These are phyloP conservation scores for Coptotermes formosanus DNA, from an alignment of 1,140 invertebrate genomes.

Conservation along the genomic window DNA sequence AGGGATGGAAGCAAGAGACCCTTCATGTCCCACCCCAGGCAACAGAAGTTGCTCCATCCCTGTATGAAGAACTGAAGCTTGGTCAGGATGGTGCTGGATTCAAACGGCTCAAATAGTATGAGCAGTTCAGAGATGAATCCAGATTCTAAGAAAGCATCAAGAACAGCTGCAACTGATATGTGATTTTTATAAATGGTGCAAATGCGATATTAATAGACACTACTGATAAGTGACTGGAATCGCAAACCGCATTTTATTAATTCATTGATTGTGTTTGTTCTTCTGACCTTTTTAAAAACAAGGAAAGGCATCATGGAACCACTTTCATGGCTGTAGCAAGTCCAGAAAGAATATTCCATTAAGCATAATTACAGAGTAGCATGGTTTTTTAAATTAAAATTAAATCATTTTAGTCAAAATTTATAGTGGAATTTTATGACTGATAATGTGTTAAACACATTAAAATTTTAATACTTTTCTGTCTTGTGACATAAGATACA, in stretches of 20 bases:
- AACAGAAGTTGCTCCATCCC: conserved; percentile 67
- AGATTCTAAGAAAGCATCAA: conserved; percentile 22
- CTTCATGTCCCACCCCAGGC: conserved; percentile 51
- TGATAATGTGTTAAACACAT: neutral
- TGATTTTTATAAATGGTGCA: conserved; percentile 20
- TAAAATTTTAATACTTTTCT: neutral
- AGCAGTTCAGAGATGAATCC: conserved; percentile 24
- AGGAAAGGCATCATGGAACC: neutral
- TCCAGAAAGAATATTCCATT: neutral
- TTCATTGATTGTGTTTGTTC: neutral
- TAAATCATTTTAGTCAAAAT: neutral
- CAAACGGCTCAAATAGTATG: conserved; percentile 62
- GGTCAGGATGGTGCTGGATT: conserved; percentile 76
- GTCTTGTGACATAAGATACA: neutral
- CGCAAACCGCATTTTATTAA: neutral
- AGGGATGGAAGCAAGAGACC: conserved; percentile 51
- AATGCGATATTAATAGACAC: neutral
- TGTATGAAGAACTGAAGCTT: conserved; percentile 76
- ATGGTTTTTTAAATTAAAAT: neutral
- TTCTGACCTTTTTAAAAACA: neutral
- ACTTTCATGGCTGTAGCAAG: neutral
- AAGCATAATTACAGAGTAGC: neutral
- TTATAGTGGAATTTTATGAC: neutral
- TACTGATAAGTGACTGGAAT: neutral
- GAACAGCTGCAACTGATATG: neutral